Evolutionary conservation across 2,113 vertebrate genomes (phyloP), one percentile per base, ranked within the genome.

Genomic region (Pelvicachromis taeniatus): DNA sequence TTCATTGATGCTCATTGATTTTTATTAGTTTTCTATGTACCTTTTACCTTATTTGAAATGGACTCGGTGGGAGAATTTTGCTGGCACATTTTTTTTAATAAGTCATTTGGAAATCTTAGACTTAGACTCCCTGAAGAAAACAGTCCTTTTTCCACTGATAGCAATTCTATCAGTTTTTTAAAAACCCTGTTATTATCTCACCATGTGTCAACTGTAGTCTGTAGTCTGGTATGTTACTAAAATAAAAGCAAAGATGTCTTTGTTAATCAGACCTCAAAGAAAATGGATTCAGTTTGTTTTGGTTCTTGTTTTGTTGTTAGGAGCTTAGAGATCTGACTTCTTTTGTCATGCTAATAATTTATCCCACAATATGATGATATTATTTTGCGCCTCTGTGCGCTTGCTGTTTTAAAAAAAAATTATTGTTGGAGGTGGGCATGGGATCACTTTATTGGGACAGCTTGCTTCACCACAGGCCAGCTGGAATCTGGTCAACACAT

Each of bases 371-470:
- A 31, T 31, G 45, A 75, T 48, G 14, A 73, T 42, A 82, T 92
- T 58, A 81, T 59, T 35, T 33, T 19, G 16, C 19, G 19, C 81
- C 85, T 58, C 82, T 78, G 13, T 84, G 50, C 50, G 85, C 56
- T 85, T 4, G 31, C 81, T 78, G 55, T 61, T 89, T 91, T 85
- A 82, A 91, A 87, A 85, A 56, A 81, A 73, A 90, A 88, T 75
- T 87, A 81, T 80, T 85, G 89, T 87, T 89, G 70, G 83, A 65
- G 35, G 75, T 58, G 29, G 3, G 23, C 77, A 82, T 52, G 81
- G 85, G 89, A 91, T 92, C 86, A 89, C 85, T 94, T 93, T 88
- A 93, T 93, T 93, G 87, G 90, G 83, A 90, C 93, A 94, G 90
- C 90, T 92, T 93, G 93, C 84, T 78, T 78, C 89, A 87, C 94